phyloP scores from a whole-genome alignment of 2,888 invertebrate species.

The Lochmaea capreae region DNA sequence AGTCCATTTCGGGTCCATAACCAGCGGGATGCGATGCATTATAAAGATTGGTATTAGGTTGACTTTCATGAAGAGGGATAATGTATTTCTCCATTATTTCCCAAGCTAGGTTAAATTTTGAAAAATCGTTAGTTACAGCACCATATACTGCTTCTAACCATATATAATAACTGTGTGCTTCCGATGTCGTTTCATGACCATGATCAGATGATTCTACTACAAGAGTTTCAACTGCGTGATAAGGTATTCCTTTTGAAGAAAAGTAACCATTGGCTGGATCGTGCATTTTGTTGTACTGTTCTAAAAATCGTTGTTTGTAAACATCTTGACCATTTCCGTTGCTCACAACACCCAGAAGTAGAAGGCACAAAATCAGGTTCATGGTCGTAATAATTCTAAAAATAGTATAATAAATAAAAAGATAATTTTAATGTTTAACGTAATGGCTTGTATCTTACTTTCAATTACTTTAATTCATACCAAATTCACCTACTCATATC shows the following conservation, averaged over 20 bases:
- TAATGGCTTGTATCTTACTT: background rate
- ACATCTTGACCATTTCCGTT: conserved; percentile 17
- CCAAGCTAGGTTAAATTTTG: conserved; percentile 48
- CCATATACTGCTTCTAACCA: conserved; percentile 50
- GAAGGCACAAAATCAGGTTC: background rate
- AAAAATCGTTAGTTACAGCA: conserved; percentile 47
- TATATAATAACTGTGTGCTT: conserved; percentile 48
- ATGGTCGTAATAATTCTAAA: background rate
- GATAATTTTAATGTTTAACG: background rate
- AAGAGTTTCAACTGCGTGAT: conserved; percentile 50
- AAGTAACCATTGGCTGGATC: conserved; percentile 37
- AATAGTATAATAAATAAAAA: background rate
- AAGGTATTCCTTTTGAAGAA: conserved; percentile 46
- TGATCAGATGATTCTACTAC: conserved; percentile 48
- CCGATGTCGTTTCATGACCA: conserved; percentile 52
- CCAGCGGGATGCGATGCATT: conserved; percentile 40
- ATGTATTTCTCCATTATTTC: conserved; percentile 45
- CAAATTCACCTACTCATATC: background rate
- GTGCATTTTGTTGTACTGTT: conserved; percentile 43
- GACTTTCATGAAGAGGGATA: conserved; percentile 42
- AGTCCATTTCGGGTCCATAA: conserved; percentile 33
- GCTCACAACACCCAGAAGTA: background rate
- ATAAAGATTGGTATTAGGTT: conserved; percentile 39
- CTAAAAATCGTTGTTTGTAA: conserved; percentile 40
- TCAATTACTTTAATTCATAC: background rate